Percentiles rank a stretch among this genome's conserved stretches.
Evolutionary conservation across 2,113 vertebrate genomes (phyloP).

Genomic region (Sylvietta virens): DNA sequence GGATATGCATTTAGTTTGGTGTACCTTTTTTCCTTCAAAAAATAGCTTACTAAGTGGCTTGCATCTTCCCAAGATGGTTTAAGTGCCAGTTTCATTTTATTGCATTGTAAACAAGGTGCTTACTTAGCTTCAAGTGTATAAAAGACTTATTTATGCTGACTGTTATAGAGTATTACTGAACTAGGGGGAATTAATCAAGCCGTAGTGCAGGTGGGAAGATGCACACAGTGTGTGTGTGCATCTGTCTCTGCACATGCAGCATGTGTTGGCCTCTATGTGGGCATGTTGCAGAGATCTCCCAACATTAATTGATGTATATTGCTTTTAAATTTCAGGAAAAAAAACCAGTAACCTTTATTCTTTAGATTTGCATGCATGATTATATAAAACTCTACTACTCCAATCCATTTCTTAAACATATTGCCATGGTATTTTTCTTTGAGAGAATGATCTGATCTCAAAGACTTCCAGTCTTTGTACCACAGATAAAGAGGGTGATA

Average conservation of each 20-base stretch:
- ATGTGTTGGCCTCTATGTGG: rapidly evolving
- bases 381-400: background rate
- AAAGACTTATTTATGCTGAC: background rate
- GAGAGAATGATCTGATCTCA: background rate
- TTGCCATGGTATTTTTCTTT: background rate
- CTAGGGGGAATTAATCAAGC: background rate
- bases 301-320: background rate
- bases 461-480: background rate
- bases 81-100: background rate
- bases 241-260: background rate
- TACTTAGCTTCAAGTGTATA: background rate
- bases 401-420: background rate
- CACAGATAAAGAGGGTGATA: background rate
- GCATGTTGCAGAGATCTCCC: background rate
- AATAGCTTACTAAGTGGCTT: background rate
- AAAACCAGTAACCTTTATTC: background rate
- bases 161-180: background rate
- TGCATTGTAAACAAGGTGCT: background rate
- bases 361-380: background rate
- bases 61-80: background rate
- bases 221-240: rapidly evolving
- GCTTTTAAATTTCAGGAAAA: background rate
- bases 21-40: background rate
- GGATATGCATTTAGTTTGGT: background rate
- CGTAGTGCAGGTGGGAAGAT: background rate